Evolutionary conservation across 2,888 invertebrate genomes (phyloP), one percentile per base, ranked within the genome.

Genomic region (Athripsodes cinereus): DNA sequence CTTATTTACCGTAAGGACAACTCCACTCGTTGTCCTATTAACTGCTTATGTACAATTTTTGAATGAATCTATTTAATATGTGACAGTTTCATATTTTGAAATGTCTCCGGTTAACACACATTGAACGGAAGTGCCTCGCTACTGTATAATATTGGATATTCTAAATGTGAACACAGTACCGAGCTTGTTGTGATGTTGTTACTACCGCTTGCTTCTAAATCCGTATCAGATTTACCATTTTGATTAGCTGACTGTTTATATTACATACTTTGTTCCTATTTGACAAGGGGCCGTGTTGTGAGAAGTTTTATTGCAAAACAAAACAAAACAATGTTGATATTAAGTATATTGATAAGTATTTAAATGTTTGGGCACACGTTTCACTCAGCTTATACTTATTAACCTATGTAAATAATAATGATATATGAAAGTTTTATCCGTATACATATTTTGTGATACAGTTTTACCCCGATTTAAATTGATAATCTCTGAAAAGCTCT

Each of bases 81-180:
- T 54, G 19, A 48, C 50, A 49, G 22, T 47, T 49, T 34, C 49
- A 49, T 40, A 53, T 50, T 22, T 26, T 34, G 47, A 51, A 51
- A 34, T 49, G 22, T 22, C 49, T 22, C 44, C 53, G 53, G 55
- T 44, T 50, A 52, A 19, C 31, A 54, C 20, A 21, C 31, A 51
- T n/a, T n/a, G n/a, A n/a, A 21, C 58, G 58, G 58, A 58, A 58
- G 54, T 58, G 52, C 31, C 52, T n/a, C n/a, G n/a, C n/a, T n/a
- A n/a, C n/a, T n/a, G n/a, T n/a, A n/a, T n/a, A n/a, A n/a, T 22
- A 50, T 22, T 22, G 16, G 21, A 16, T 34, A 22, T 35, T 58
- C 58, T 58, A 55, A 54, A 47, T 51, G 20, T 58, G 46, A 54
- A 54, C 31, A 8, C 11, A 6, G 31, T 31, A 11, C 31, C 31